Base-by-base conservation (phyloP, 2,113 vertebrate genomes). In the Apaloderma vittatum region DNA sequence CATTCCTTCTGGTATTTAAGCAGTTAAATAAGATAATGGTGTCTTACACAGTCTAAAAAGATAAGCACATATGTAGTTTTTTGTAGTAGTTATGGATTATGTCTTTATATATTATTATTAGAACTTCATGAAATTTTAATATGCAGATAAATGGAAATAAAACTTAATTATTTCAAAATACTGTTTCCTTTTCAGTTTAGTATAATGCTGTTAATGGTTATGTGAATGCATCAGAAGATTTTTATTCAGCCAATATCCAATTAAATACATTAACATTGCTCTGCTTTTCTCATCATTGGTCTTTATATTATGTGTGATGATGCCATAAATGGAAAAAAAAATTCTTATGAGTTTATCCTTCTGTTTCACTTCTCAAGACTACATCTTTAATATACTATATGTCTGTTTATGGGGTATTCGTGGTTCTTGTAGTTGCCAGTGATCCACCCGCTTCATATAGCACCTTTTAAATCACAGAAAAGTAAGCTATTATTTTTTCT, bases 111-210 rank as follows among this genome's bases (percentile, higher is more conserved):
- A 72, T 70, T 79, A 71, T 66, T 92, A 88, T 88, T 93, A 93
- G 55, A 81, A 92, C 55, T 72, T 71, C 68, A 88, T 95, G 37
- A 90, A 90, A 78, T 86, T 89, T 94, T 93, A 94, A 86, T 86
- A 77, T 67, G 68, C 65, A 52, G 26, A 45, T 93, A 92, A 96
- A 94, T 90, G 65, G 94, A 95, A 93, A 93, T 95, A 90, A 93
- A 90, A 94, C 27, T 89, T 92, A 92, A 93, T 92, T 94, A 93
- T 93, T 95, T 95, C 83, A 95, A 94, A 94, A 83, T 92, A 95
- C 65, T 18, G 29, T 67, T 95, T 77, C 71, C 65, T 67, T 90
- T 93, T 93, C 75, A 71, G 55, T 86, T 80, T 80, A 80, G 40
- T 34, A 48, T 77, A 90, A 79, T 67, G 63, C 30, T 59, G 45